Percentiles rank a stretch among this genome's conserved stretches.
Conservation (phyloP, 2,113 vertebrate species). For the Rhinolophus ferrumequinum region DNA sequence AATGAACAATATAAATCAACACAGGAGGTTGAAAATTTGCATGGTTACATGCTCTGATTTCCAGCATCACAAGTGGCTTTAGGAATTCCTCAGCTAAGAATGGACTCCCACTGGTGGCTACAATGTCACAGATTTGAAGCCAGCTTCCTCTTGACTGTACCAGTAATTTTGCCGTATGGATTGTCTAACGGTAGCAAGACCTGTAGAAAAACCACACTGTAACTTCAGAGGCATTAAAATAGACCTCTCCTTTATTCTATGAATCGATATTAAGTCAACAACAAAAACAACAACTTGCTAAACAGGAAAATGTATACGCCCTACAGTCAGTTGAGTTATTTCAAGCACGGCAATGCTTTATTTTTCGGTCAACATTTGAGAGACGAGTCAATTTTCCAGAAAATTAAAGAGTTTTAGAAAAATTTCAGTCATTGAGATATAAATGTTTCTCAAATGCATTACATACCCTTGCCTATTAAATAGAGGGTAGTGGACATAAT, state of each 20-base stretch:
- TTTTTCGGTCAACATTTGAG: not conserved
- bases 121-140: constrained; percentile 87
- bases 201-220: constrained; percentile 79
- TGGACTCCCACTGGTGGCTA: not conserved
- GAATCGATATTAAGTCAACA: not conserved
- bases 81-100: constrained; percentile 8
- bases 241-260: not conserved
- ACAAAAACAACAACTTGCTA: not conserved
- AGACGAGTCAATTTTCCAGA: not conserved
- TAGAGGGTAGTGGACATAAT: not conserved
- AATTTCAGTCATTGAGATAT: not conserved
- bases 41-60: constrained; percentile 24
- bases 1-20: constrained; percentile 54
- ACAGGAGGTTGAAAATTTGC: not conserved
- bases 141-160: constrained; percentile 90
- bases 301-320: not conserved
- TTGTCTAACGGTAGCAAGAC: constrained; percentile 93
- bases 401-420: constrained; percentile 8
- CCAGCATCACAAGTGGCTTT: not conserved
- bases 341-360: not conserved
- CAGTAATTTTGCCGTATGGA: constrained; percentile 94
- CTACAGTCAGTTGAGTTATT: not conserved
- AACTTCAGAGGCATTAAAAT: not conserved
- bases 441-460: constrained; percentile 42
- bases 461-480: constrained; percentile 10